Conservation (phyloP, 2,113 vertebrate species). For the Paratilapia polleni region DNA sequence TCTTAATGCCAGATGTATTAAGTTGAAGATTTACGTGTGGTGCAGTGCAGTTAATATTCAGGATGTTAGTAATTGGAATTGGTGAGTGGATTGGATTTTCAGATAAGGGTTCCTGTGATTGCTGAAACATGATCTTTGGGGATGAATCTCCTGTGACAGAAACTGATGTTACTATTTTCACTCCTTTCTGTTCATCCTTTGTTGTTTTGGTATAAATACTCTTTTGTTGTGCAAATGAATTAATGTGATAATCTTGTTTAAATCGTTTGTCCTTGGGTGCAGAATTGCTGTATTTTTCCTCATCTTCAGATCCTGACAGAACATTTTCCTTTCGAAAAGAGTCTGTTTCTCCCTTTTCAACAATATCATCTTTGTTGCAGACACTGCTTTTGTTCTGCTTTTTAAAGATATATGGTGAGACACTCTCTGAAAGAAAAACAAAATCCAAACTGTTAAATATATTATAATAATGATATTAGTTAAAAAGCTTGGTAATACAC, state of each 20-base stretch:
- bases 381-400: slow-evolving; percentile 53
- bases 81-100: neutral
- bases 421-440: slow-evolving; percentile 66
- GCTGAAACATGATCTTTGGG: slow-evolving; percentile 72
- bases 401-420: slow-evolving; percentile 54
- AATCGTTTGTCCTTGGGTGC: slow-evolving; percentile 58
- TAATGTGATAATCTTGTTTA: slow-evolving; percentile 55
- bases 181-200: slow-evolving; percentile 40
- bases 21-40: slow-evolving; percentile 75
- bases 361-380: slow-evolving; percentile 48
- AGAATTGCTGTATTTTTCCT: slow-evolving; percentile 53
- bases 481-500: neutral
- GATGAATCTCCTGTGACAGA: slow-evolving; percentile 67
- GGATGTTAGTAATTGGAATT: slow-evolving; percentile 60
- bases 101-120: slow-evolving; percentile 51
- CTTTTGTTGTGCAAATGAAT: slow-evolving; percentile 67
- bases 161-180: slow-evolving; percentile 76
- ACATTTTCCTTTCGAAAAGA: slow-evolving; percentile 61
- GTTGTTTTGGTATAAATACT: slow-evolving; percentile 40
- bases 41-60: slow-evolving; percentile 73
- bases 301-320: slow-evolving; percentile 63
- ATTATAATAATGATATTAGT: neutral
- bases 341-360: slow-evolving; percentile 70
- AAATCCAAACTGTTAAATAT: neutral
- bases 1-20: slow-evolving; percentile 53